Evolutionary conservation across 2,797 vertebrate species (phyloP).

Genomic region (Distichodus sexfasciatus): DNA sequence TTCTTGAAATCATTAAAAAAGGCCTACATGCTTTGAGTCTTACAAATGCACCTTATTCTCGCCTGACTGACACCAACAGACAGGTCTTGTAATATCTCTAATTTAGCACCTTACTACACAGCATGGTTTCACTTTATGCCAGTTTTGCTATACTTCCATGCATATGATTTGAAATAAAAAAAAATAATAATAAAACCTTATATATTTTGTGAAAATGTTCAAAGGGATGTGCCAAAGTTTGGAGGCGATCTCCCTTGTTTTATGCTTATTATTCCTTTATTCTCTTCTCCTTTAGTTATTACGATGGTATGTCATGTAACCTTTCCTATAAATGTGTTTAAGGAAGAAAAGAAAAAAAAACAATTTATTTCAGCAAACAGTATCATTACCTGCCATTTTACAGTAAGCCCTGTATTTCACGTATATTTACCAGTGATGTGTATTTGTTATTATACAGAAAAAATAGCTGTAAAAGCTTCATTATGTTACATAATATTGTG

Average conservation of each 20-base stretch:
- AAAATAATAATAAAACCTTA: constrained; percentile 63
- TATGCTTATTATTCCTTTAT: constrained; percentile 64
- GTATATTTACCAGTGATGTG: constrained; percentile 99
- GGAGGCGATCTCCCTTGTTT: constrained; percentile 82
- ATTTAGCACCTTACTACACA: constrained; percentile 85
- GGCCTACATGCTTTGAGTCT: constrained; percentile 76
- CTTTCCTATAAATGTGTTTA: constrained; percentile 99
- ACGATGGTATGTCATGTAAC: constrained; percentile 78
- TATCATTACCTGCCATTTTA: constrained; percentile 99
- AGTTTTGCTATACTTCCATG: constrained; percentile 77
- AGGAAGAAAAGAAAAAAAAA: constrained; percentile 58
- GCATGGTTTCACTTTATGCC: constrained; percentile 82
- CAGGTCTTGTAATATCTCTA: constrained; percentile 77
- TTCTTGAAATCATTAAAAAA: constrained; percentile 68
- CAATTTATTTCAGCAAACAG: constrained; percentile 98
- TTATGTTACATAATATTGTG: constrained; percentile 99
- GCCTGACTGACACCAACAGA: constrained; percentile 68
- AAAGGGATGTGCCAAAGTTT: constrained; percentile 85
- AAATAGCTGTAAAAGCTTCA: constrained; percentile 99
- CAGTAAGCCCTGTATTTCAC: constrained; percentile 99
- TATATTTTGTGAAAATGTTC: constrained; percentile 75
- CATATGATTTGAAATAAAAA: constrained; percentile 65
- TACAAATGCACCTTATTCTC: constrained; percentile 82
- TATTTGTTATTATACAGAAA: constrained; percentile 99
- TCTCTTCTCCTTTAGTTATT: constrained; percentile 78